A percentile compares a stretch with the other conserved stretches of the same genome.
These are phyloP conservation scores for Melanerpes formicivorus DNA, from an alignment of 2,113 vertebrate genomes.

Conservation along the genomic window DNA sequence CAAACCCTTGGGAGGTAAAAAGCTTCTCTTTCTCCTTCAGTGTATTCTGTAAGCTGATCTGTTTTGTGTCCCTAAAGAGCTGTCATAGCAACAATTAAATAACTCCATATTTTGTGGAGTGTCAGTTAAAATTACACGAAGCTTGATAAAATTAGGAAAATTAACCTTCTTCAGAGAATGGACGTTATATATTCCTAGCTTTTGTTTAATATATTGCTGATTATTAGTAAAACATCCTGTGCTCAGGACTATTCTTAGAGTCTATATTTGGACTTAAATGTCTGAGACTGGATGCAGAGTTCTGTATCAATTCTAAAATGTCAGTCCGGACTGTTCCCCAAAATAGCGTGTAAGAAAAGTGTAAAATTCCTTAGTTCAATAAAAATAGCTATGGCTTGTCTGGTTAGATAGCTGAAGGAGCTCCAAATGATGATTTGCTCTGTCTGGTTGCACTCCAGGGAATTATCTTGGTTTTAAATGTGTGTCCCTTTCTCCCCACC, in stretches of 20 bases:
- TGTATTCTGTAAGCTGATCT: neutral
- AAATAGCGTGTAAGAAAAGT: neutral
- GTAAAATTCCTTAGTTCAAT: neutral
- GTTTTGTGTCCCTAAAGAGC: neutral
- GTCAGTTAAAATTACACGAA: neutral
- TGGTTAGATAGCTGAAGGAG: neutral
- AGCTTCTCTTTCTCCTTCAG: neutral
- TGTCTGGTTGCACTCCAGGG: neutral
- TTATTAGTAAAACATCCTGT: neutral
- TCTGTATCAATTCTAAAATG: neutral
- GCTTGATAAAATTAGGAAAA: neutral
- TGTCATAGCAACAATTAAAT: neutral
- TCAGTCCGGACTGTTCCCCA: neutral
- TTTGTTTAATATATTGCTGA: neutral
- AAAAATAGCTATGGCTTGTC: neutral
- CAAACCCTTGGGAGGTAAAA: neutral
- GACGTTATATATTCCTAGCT: neutral
- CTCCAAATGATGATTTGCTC: neutral
- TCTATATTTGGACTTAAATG: neutral
- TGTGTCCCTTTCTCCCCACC: neutral
- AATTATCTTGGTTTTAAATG: slow-evolving; percentile 22
- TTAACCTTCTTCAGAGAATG: neutral
- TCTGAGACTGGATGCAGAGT: neutral
- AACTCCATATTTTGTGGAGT: neutral
- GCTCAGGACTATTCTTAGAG: neutral